Evolutionary conservation across 2,113 vertebrate genomes (phyloP), one percentile per base, ranked within the genome.

Genomic region (Microtus pennsylvanicus): DNA sequence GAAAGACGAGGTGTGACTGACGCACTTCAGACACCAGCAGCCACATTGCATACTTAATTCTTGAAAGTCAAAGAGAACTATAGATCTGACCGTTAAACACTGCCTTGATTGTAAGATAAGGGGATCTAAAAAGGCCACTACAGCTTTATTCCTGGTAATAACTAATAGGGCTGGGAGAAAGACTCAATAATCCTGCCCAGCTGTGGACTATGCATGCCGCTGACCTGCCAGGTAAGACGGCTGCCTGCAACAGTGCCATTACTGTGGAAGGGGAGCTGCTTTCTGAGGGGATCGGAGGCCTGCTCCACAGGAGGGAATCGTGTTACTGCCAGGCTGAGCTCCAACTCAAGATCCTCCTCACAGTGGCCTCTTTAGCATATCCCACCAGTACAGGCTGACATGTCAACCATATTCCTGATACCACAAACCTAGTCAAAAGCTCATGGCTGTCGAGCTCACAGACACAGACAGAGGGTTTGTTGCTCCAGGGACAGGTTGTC

Each of bases 21-120:
- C 5, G 7, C 13, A 75, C 72, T 4, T 21, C 42, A 80, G 21
- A 74, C 0, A 94, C 10, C 11, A 33, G 35, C 70, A 87, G 67
- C 3, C 6, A 55, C 33, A 85, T 42, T 52, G 77, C 55, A 35
- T 17, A 87, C 80, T 95, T 94, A 94, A 88, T 35, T 74, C 91
- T 92, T 82, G 22, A 95, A 8, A 93, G 38, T 24, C 45, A 96
- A 81, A 61, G 61, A 81, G 88, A 95, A 33, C 42, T 89, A 12
- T 13, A 38, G 7, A 89, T 67, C 22, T 93, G 47, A 89, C 17
- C 24, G 74, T 94, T 85, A 19, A 94, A 33, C 33, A 75, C 75
- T 3, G 33, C 19, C 52, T 80, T 67, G 30, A 89, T 5, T 81
- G 7, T 11, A 47, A 26, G 17, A 12, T 35, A 38, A 63, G 9